Evolutionary conservation across 2,113 vertebrate genomes (phyloP).

Genomic region (Recurvirostra avosetta): DNA sequence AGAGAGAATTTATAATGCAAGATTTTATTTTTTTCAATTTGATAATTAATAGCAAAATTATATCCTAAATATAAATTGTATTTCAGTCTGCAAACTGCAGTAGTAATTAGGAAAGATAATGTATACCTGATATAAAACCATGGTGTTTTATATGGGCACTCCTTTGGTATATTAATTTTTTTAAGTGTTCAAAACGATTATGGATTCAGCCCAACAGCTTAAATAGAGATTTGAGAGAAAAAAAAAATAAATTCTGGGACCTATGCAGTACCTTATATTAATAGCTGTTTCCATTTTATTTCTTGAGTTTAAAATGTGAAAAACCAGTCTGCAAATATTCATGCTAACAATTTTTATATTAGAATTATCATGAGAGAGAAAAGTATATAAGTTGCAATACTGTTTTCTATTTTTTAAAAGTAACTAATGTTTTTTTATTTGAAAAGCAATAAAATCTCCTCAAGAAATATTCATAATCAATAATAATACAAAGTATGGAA

Average conservation of each 20-base stretch:
- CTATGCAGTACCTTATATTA: conserved; percentile 17
- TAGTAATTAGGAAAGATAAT: conserved; percentile 78
- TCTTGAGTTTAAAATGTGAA: conserved; percentile 53
- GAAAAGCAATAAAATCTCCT: conserved; percentile 76
- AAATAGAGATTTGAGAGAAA: conserved; percentile 34
- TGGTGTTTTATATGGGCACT: conserved; percentile 61
- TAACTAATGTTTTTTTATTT: conserved; percentile 74
- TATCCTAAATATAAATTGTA: conserved; percentile 77
- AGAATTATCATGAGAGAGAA: conserved; percentile 57
- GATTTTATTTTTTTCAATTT: conserved; percentile 77
- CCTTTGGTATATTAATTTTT: conserved; percentile 72
- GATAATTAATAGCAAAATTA: conserved; percentile 80
- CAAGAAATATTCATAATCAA: conserved; percentile 82
- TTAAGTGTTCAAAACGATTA: conserved; percentile 61
- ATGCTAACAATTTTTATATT: conserved; percentile 45
- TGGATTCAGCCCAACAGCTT: conserved; percentile 60
- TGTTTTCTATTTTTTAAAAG: conserved; percentile 58
- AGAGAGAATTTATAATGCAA: conserved; percentile 80
- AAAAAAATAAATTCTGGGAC: conserved; percentile 3
- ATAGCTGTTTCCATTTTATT: conserved; percentile 51
- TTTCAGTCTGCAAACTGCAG: conserved; percentile 69
- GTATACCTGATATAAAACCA: conserved; percentile 69
- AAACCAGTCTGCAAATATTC: conserved; percentile 42
- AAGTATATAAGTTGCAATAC: conserved; percentile 56
- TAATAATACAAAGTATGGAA: conserved; percentile 78